Percentiles rank a stretch among this genome's conserved stretches.
These are phyloP conservation scores for Corbicula japonica DNA, from an alignment of 2,888 invertebrate genomes.

Conservation along the genomic window DNA sequence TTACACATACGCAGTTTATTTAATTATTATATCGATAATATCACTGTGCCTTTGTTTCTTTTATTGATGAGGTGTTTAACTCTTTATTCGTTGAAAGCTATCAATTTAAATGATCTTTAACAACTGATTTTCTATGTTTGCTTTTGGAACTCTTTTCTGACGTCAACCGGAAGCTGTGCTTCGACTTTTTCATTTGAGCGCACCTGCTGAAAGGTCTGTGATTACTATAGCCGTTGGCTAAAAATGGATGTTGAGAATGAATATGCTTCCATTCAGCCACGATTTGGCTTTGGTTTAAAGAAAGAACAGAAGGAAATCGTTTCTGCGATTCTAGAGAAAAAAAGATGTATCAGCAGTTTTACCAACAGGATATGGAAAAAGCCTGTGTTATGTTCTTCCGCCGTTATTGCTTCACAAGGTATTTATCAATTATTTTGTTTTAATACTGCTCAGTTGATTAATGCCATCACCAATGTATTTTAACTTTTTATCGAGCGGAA, in stretches of 20 bases:
- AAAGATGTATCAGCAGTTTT: constrained; percentile 24
- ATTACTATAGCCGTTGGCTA: neutral
- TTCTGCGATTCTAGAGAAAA: constrained; percentile 1
- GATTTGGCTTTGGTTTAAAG: constrained; percentile 8
- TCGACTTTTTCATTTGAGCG: no score
- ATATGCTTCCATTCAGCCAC: neutral
- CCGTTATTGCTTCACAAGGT: constrained; percentile 20
- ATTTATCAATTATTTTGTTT: neutral
- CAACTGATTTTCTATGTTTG: no score
- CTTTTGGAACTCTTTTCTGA: no score
- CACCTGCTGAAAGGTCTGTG: neutral
- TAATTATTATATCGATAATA: no score
- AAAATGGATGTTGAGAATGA: neutral
- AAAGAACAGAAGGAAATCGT: neutral
- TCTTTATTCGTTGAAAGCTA: no score
- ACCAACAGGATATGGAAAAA: constrained; percentile 31
- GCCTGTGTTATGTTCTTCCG: constrained; percentile 27
- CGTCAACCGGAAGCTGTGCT: no score
- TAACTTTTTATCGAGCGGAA: no score
- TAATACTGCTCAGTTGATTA: neutral
- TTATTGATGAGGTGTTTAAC: no score
- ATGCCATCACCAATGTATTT: no score
- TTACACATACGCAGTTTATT: no score
- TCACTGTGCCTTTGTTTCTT: no score
- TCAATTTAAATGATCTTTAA: no score